Evolutionary conservation across 2,113 vertebrate genomes (phyloP).

Genomic region (Cyprinodon variegatus): DNA sequence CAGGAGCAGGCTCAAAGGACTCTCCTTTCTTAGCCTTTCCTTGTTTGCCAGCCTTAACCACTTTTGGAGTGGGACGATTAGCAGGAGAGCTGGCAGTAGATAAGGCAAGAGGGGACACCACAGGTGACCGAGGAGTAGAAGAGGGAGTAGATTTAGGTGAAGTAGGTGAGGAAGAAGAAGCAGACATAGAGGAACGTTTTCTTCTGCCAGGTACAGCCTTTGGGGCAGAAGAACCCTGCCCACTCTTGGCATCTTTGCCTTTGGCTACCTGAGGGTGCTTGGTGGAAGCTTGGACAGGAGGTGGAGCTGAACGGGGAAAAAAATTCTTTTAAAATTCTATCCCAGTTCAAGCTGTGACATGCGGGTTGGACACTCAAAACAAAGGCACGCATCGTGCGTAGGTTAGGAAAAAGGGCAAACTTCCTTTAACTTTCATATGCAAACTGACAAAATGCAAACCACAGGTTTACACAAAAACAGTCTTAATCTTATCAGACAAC

Average conservation of each 20-base stretch:
- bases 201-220: conserved; percentile 79
- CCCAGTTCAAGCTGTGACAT: conserved; percentile 53
- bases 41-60: conserved; percentile 81
- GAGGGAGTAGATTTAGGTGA: conserved; percentile 75
- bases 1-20: conserved; percentile 58
- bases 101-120: conserved; percentile 57
- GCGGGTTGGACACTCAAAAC: conserved; percentile 65
- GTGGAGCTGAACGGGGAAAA: conserved; percentile 75
- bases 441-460: conserved; percentile 41
- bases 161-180: conserved; percentile 77
- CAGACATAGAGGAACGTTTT: conserved; percentile 78
- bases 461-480: conserved; percentile 23
- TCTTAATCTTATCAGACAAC: conserved; percentile 23
- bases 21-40: conserved; percentile 74
- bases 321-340: conserved; percentile 39
- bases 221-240: conserved; percentile 71
- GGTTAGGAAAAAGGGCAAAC: conserved; percentile 51
- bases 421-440: conserved; percentile 20
- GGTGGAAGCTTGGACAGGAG: conserved; percentile 79
- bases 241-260: conserved; percentile 77
- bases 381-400: conserved; percentile 25
- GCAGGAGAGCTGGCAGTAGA: conserved; percentile 56
- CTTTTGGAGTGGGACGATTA: conserved; percentile 70
- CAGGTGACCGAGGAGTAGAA: conserved; percentile 68
- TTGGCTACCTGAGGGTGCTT: conserved; percentile 76